These are phyloP conservation scores for Sebastes wilsoni DNA, from an alignment of 2,797 vertebrate species.

Conservation along the genomic window DNA sequence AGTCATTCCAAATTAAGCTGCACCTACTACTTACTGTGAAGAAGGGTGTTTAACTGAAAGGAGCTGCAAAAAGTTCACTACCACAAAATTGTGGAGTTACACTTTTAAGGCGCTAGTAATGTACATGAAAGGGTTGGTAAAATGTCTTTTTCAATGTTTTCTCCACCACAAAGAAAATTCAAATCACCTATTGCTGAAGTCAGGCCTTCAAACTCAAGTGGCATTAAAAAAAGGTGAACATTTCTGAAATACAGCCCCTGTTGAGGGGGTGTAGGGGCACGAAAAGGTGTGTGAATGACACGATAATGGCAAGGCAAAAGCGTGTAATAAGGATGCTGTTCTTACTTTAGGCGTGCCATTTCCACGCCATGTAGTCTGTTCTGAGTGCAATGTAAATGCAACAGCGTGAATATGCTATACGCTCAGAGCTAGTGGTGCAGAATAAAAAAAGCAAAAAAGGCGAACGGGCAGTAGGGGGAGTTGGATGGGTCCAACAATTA, in stretches of 20 bases:
- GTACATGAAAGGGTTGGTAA: not conserved
- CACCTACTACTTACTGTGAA: slow-evolving; percentile 10
- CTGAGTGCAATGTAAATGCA: not conserved
- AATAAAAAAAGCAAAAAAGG: too few species aligned
- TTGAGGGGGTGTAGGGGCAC: too few species aligned
- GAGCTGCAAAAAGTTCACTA: not conserved
- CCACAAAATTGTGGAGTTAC: not conserved
- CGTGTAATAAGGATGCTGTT: too few species aligned
- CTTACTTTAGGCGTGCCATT: too few species aligned
- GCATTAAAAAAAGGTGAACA: not conserved
- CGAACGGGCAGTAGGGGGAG: fast-evolving
- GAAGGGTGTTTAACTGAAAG: not conserved
- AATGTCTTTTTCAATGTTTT: not conserved
- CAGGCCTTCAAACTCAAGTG: not conserved
- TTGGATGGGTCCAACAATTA: not conserved
- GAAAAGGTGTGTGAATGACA: too few species aligned
- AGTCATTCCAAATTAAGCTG: slow-evolving; percentile 4
- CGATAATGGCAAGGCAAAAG: too few species aligned
- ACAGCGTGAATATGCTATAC: not conserved
- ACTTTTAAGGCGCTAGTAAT: not conserved
- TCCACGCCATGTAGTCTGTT: too few species aligned
- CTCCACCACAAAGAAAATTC: not conserved
- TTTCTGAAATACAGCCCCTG: not conserved
- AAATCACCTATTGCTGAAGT: not conserved
- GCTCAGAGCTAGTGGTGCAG: fast-evolving